Evolutionary conservation across 2,888 invertebrate genomes (phyloP).

Genomic region (Callyntrura sp.): DNA sequence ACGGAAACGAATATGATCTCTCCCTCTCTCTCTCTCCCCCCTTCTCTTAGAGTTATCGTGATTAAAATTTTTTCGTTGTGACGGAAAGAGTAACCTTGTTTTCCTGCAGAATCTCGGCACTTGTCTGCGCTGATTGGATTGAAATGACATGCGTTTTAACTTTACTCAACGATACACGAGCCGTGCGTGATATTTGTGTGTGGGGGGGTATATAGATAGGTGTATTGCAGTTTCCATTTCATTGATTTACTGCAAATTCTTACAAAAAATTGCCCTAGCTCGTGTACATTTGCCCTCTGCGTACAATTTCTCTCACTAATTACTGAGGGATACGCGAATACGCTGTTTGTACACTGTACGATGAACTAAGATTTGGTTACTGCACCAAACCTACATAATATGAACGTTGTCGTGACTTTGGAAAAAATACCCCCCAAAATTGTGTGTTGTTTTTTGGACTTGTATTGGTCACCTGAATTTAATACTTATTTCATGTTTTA

Average conservation of each 20-base stretch:
- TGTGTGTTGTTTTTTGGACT: not conserved
- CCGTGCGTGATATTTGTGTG: not conserved
- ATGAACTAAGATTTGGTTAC: no score
- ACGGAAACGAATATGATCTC: no score
- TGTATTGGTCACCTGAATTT: not conserved
- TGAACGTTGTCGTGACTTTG: not conserved
- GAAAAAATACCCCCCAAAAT: not conserved
- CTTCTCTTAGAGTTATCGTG: not conserved
- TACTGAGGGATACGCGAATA: no score
- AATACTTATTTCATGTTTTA: constrained; percentile 22
- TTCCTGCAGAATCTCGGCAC: not conserved
- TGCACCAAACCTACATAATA: no score
- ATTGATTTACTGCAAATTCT: not conserved
- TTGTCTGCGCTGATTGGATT: not conserved
- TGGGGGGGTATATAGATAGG: not conserved
- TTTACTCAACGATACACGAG: not conserved
- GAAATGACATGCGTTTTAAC: not conserved
- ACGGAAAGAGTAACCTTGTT: constrained; percentile 26
- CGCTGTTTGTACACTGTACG: no score
- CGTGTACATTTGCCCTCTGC: not conserved
- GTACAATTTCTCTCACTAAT: no score
- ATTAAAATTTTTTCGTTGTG: not conserved
- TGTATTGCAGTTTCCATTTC: not conserved
- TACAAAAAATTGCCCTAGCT: not conserved
- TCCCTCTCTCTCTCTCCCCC: no score